Conservation (phyloP, 2,113 vertebrate species). For the Phoenicopterus ruber region DNA sequence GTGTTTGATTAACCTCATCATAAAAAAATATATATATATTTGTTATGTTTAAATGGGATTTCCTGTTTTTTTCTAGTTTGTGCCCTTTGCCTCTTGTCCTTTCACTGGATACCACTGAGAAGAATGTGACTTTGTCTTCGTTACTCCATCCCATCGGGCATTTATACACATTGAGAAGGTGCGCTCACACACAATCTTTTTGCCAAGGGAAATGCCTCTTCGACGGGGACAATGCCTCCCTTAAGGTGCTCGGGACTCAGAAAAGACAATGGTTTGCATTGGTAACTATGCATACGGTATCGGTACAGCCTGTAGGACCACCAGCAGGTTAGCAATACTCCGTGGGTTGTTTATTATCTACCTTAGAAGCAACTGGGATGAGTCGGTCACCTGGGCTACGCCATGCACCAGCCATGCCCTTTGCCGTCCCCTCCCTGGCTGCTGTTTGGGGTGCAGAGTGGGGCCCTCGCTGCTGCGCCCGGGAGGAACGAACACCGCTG, state of each 20-base stretch:
- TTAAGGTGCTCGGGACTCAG: too few species aligned
- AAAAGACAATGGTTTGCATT: background rate
- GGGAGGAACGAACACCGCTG: background rate
- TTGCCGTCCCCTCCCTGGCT: too few species aligned
- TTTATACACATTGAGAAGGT: background rate
- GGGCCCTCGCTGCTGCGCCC: background rate
- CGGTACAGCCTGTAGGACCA: background rate
- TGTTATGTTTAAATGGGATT: background rate
- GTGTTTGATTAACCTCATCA: background rate
- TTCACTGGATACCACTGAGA: background rate
- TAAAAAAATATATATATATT: background rate
- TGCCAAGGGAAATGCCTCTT: background rate
- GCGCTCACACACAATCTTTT: background rate
- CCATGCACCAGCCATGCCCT: background rate
- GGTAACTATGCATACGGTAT: conserved; percentile 33
- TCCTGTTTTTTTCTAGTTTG: background rate
- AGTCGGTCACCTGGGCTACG: conserved; percentile 25
- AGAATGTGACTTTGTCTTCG: background rate
- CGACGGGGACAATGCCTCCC: background rate
- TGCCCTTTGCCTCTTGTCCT: background rate
- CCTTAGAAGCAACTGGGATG: background rate
- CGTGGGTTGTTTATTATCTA: background rate
- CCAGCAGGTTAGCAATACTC: background rate
- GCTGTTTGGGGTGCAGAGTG: too few species aligned
- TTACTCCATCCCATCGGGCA: background rate